Percentiles rank a stretch among this genome's conserved stretches.
Conservation (phyloP, 30 jellyfish, hydroid and myxozoan genomes). For the Mastigias papua region DNA sequence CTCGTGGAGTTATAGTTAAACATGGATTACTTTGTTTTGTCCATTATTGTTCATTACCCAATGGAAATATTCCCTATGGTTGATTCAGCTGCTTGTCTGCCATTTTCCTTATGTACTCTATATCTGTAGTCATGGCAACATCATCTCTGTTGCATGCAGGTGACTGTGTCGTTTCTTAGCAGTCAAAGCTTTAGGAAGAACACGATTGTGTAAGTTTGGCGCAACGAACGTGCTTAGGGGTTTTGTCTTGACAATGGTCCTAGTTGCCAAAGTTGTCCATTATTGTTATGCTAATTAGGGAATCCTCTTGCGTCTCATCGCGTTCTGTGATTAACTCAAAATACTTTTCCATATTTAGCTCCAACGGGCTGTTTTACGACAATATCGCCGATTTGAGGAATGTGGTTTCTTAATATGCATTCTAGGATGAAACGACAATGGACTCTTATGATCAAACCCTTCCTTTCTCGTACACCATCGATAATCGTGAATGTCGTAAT, state of each 20-base stretch:
- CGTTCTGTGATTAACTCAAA: not conserved
- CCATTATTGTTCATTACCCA: not conserved
- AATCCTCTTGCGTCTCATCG: slow-evolving; percentile 1
- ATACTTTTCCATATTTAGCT: slow-evolving; percentile 36
- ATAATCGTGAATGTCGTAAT: no score
- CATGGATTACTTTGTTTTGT: not conserved
- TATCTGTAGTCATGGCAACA: slow-evolving; percentile 5
- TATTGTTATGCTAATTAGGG: slow-evolving; percentile 19
- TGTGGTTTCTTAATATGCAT: not conserved
- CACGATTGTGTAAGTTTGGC: slow-evolving; percentile 11
- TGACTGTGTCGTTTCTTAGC: not conserved
- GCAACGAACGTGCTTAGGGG: slow-evolving; percentile 20
- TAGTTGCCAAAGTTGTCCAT: not conserved
- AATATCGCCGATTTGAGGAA: not conserved
- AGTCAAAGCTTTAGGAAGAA: not conserved
- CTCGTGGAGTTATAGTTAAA: not conserved
- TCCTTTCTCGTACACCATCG: no score
- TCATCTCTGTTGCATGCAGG: slow-evolving; percentile 5
- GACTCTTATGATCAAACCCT: not conserved
- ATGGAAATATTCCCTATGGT: not conserved
- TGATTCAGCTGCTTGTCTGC: slow-evolving; percentile 6
- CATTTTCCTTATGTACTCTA: slow-evolving; percentile 4
- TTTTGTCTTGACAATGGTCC: slow-evolving; percentile 7
- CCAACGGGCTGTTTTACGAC: not conserved
- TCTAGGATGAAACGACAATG: not conserved